Evolutionary conservation across 2,797 vertebrate genomes (phyloP).

Genomic region (Dipus sagitta): DNA sequence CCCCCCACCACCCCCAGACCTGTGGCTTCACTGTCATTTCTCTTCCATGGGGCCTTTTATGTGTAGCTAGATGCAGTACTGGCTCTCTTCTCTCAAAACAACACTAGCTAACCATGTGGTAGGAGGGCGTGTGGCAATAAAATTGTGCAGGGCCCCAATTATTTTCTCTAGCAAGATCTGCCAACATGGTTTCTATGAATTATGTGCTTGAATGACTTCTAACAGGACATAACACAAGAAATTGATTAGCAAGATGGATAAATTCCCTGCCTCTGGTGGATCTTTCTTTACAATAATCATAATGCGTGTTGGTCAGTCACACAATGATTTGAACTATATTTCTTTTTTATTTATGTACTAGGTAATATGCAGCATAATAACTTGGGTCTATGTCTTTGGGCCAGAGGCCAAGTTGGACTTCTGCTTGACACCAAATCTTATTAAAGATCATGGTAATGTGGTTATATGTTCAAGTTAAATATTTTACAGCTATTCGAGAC

Average conservation of each 20-base stretch:
- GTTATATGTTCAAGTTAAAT: slow-evolving; percentile 87
- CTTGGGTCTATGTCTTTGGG: slow-evolving; percentile 84
- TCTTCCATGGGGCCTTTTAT: background rate
- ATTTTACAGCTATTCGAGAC: slow-evolving; percentile 85
- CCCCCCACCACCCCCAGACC: background rate
- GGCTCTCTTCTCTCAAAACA: background rate
- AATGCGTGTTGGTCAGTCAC: slow-evolving; percentile 68
- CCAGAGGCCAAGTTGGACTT: slow-evolving; percentile 86
- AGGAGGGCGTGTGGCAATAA: slow-evolving; percentile 56
- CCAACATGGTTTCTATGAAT: slow-evolving; percentile 67
- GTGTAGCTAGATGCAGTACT: background rate
- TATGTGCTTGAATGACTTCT: slow-evolving; percentile 80
- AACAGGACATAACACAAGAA: slow-evolving; percentile 80
- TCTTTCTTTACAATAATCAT: slow-evolving; percentile 80
- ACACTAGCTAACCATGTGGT: background rate
- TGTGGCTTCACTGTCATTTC: background rate
- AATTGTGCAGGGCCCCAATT: slow-evolving; percentile 54
- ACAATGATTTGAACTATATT: slow-evolving; percentile 75
- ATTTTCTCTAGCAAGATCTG: slow-evolving; percentile 70
- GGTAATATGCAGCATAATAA: slow-evolving; percentile 84
- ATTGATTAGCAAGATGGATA: slow-evolving; percentile 81
- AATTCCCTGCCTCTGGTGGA: slow-evolving; percentile 69
- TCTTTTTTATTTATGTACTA: slow-evolving; percentile 85
- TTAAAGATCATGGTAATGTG: slow-evolving; percentile 85
- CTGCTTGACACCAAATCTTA: slow-evolving; percentile 84